Percentiles rank a stretch among this genome's conserved stretches.
Conservation (phyloP, 2,113 vertebrate species). For the Vulpes vulpes region DNA sequence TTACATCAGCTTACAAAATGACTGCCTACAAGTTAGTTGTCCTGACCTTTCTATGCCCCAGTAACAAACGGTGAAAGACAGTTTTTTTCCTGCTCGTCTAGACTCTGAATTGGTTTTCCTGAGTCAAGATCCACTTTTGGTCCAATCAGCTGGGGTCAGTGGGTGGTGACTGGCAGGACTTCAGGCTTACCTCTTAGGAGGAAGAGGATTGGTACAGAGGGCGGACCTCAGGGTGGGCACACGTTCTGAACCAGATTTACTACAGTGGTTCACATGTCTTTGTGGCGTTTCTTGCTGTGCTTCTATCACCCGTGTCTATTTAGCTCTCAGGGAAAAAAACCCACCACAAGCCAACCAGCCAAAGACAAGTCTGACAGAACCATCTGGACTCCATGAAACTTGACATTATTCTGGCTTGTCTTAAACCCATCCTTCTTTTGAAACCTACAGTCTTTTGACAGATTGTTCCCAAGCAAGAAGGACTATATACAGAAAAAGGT, state of each 20-base stretch:
- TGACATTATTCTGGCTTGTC: slow-evolving; percentile 59
- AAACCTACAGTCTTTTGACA: slow-evolving; percentile 62
- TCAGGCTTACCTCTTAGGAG: not conserved
- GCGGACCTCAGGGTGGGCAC: not conserved
- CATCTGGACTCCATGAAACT: slow-evolving; percentile 63
- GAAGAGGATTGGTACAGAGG: not conserved
- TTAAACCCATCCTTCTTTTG: slow-evolving; percentile 61
- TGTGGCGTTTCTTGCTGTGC: not conserved
- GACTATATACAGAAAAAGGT: not conserved
- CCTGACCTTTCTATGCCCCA: slow-evolving; percentile 17
- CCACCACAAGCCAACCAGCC: slow-evolving; percentile 39
- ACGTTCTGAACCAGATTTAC: slow-evolving; percentile 29
- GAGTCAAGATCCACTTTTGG: slow-evolving; percentile 39
- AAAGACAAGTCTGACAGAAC: slow-evolving; percentile 68
- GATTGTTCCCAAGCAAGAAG: slow-evolving; percentile 56
- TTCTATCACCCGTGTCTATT: slow-evolving; percentile 44
- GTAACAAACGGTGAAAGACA: not conserved
- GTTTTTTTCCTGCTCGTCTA: not conserved
- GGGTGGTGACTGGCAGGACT: not conserved
- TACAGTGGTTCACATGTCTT: not conserved
- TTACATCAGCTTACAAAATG: not conserved
- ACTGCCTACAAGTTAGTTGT: not conserved
- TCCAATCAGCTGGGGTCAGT: not conserved
- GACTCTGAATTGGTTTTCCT: not conserved
- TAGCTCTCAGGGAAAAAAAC: slow-evolving; percentile 40